Percentiles rank a stretch among this genome's conserved stretches.
phyloP scores from a whole-genome alignment of 2,797 vertebrate genomes.

The Nyctibius grandis region DNA sequence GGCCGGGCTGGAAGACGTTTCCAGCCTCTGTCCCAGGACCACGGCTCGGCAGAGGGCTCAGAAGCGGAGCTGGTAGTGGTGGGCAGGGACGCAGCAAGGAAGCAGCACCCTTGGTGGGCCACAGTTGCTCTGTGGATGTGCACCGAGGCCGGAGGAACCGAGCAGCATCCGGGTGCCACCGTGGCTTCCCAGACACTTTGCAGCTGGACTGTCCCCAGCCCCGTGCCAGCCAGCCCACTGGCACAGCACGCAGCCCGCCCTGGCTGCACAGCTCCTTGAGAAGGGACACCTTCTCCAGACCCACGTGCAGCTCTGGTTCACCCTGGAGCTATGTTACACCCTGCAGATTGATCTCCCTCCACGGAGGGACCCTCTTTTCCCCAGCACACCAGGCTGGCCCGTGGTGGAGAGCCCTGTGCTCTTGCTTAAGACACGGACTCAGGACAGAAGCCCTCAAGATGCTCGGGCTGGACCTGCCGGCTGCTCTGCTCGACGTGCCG shows the following conservation, averaged over 20 bases:
- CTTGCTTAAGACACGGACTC: not conserved
- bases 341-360: not conserved
- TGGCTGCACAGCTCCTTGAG: not conserved
- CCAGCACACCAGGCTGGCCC: not conserved
- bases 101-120: not conserved
- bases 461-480: not conserved
- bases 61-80: not conserved
- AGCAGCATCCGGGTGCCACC: not conserved
- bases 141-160: accelerated
- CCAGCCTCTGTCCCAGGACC: not conserved
- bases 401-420: not conserved
- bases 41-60: not conserved
- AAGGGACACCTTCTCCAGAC: not conserved
- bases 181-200: not conserved
- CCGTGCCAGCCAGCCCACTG: accelerated
- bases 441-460: not conserved
- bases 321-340: not conserved
- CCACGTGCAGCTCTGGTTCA: not conserved
- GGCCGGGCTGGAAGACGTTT: accelerated
- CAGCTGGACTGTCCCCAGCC: not conserved
- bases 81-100: not conserved
- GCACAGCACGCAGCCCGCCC: not conserved
- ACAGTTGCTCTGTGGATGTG: not conserved
- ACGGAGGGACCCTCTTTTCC: not conserved
- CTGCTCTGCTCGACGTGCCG: not conserved